Base-by-base conservation (phyloP, 1,140 invertebrate species). In the Apis dorsata region DNA sequence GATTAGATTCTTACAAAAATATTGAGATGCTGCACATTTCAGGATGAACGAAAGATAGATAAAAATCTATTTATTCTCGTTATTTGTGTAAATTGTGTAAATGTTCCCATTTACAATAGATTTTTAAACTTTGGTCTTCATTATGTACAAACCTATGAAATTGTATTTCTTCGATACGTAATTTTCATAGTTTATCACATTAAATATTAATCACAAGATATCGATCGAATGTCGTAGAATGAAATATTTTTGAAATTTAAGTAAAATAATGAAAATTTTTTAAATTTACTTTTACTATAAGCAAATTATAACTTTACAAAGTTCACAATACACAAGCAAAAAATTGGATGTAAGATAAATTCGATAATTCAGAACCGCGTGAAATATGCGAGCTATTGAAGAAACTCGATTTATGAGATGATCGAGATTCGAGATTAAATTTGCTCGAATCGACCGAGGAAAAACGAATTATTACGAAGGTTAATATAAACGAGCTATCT, bases 401-500 rank as follows among this genome's bases (percentile, higher is more conserved):
- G 79, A n/a, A 75, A 75, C 15, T 74, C 72, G 53, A 75, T 81
- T 81, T 79, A 12, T 69, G 8, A 63, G 24, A 10, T 28, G 17
- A 62, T 24, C 51, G 34, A 55, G 78, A 24, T 10, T 17, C 34
- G 59, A 44, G 5, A 62, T 60, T 63, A 79, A 79, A 34, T 17
- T 53, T 62, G 24, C 5, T 53, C 2, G 24, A 19, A n/a, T 13
- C 49, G 0, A 21, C 4, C 57, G 34, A 53, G 12, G 51, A 17
- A 70, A 60, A 74, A 65, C 24, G 34, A 44, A 81, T 81, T 74
- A 57, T 24, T n/a, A 21, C 19, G 17, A 53, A 53, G 78, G 17
- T 28, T 60, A 55, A 55, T 80, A 19, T 57, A 24, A 34, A 12
- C 13, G n/a, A 49, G 51, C 34, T 69, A 65, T 55, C 19, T n/a